Base-by-base conservation (phyloP, 2,113 vertebrate genomes). In the Mesitornis unicolor region DNA sequence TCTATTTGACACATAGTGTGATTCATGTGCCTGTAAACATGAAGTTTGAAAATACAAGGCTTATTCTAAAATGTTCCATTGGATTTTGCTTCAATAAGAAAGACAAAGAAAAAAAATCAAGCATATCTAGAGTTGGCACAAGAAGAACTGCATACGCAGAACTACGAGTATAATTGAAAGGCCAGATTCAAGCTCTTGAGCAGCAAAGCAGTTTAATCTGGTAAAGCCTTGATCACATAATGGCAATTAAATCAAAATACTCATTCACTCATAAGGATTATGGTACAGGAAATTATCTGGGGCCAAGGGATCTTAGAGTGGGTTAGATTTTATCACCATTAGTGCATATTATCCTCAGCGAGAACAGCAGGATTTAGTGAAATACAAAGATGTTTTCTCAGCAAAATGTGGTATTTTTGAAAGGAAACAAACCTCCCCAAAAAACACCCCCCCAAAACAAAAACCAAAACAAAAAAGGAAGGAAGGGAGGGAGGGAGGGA, bases 291-390 rank as follows among this genome's bases (percentile, higher is more conserved):
- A 94, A 91, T 69, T 5, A 69, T 94, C 7, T 6, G 6, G 24
- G 57, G 48, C 40, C n/a, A 91, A 94, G 65, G 16, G 36, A 91
- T 83, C 43, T 91, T 16, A 48, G 21, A 76, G 25, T 36, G 74
- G 60, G 40, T 83, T 53, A 94, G 70, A 93, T 92, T 94, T 95
- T 91, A 76, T 93, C 79, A 57, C 31, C 40, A 56, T 82, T 67
- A 73, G 48, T 73, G 38, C 24, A 33, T 35, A 65, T 31, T 68
- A 43, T 40, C 31, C 82, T 94, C 70, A 54, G n/a, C 45, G 87
- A 83, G 57, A 74, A 53, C 9, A 87, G 48, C 8, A 79, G 43
- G 54, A 91, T 85, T 83, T 93, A 91, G 53, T 10, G 50, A 85
- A 90, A 80, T 61, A 79, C 48, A 82, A 92, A 84, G 5, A 20